Percentiles rank a stretch among this genome's conserved stretches.
Evolutionary conservation across 2,113 vertebrate genomes (phyloP).

Genomic region (Gnathochromis pfefferi): DNA sequence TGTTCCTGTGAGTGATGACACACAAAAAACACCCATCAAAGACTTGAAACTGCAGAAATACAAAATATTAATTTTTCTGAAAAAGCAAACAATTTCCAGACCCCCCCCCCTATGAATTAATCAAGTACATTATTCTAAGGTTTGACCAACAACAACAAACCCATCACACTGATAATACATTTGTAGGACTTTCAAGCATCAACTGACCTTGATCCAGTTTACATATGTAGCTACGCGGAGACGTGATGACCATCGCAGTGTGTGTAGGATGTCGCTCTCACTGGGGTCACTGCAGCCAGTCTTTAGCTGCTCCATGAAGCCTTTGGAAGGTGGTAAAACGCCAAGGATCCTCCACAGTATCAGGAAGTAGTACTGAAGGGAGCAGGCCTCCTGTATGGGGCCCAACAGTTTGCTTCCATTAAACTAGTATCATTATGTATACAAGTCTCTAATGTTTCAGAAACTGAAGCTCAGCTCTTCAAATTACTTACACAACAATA

Average conservation of each 20-base stretch:
- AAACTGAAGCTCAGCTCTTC: background rate
- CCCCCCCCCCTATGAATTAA: background rate
- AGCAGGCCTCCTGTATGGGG: slow-evolving; percentile 88
- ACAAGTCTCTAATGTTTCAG: background rate
- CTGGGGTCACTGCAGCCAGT: slow-evolving; percentile 80
- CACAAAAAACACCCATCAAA: background rate
- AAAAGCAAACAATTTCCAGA: background rate
- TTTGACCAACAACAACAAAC: background rate
- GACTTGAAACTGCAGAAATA: background rate
- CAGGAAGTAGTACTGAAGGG: slow-evolving; percentile 94
- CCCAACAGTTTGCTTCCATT: background rate
- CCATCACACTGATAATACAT: background rate
- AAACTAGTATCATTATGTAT: background rate
- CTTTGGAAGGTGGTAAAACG: slow-evolving; percentile 88
- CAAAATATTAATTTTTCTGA: background rate
- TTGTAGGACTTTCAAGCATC: background rate
- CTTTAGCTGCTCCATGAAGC: slow-evolving; percentile 87
- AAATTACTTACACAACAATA: background rate
- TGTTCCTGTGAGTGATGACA: slow-evolving; percentile 76
- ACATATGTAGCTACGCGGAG: slow-evolving; percentile 83
- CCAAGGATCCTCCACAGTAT: slow-evolving; percentile 93
- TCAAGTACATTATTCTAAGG: background rate
- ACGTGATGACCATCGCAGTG: slow-evolving; percentile 91
- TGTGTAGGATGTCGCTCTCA: slow-evolving; percentile 93
- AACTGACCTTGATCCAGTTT: slow-evolving; percentile 89